Base-by-base conservation (phyloP, 2,113 vertebrate species). In the Bolborhynchus lineola region DNA sequence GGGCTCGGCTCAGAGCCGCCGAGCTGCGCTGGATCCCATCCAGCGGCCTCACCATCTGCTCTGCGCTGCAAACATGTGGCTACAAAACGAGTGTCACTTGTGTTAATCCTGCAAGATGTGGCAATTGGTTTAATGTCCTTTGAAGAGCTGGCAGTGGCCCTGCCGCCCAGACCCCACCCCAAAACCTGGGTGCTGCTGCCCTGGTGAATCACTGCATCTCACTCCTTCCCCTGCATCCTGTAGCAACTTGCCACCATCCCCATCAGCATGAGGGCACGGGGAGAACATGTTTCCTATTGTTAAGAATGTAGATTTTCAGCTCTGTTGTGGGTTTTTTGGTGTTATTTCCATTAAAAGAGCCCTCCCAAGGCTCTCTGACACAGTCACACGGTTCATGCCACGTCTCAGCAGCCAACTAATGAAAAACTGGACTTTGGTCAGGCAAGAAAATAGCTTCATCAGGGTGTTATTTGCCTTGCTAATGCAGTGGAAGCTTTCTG, bases 21-120 rank as follows among this genome's bases (percentile, higher is more conserved):
- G 89, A 90, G 95, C 20, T 35, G 57, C 7, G 21, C 90, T 95
- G 97, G 96, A 71, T 62, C 2, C 5, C 8, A 33, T 87, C 97
- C 93, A 77, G 24, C 2, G 3, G 82, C 78, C 16, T 53, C 50
- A 1, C 97, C 97, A 96, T 97, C 98, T 98, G 98, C 97, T 96
- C 89, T 28, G 15, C 5, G 49, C 96, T 92, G 93, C 86, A 86
- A 96, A 97, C 97, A 77, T n/a, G 96, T 80, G 97, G 97, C 88
- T 67, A 97, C 97, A 97, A 93, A 98, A 89, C 16, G 74, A 97
- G 84, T 82, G 97, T 95, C 98, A 96, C 97, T 97, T 65, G 90
- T 87, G 96, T 93, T 97, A 67, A 77, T 93, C 77, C 89, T 26
- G 39, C 28, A 41, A 53, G 59, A 31, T 21, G 49, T 67, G 91